These are phyloP conservation scores for Neosilurus mollespiculum DNA, from an alignment of 2,797 vertebrate genomes.

Conservation along the genomic window DNA sequence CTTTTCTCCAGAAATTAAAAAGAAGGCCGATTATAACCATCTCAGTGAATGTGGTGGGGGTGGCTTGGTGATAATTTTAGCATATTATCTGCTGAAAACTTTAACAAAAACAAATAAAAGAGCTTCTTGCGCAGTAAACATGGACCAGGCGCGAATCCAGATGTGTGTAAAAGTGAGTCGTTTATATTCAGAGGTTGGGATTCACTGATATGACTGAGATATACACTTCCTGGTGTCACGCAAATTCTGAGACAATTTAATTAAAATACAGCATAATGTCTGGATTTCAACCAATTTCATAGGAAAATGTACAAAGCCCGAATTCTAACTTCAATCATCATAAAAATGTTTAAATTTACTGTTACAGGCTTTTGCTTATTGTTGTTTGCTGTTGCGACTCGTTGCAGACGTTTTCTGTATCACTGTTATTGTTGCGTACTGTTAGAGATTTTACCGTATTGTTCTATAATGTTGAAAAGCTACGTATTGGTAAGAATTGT, in stretches of 20 bases:
- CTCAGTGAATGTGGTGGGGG: neutral
- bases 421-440: too few relatives aligned
- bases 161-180: neutral
- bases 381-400: too few relatives aligned
- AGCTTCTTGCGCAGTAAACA: neutral
- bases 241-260: neutral
- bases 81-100: neutral
- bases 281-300: neutral
- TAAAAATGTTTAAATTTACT: neutral
- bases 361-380: too few relatives aligned
- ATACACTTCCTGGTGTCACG: neutral
- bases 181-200: neutral
- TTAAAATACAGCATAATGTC: neutral
- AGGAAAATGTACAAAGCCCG: neutral
- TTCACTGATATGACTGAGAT: neutral
- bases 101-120: neutral
- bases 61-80: neutral
- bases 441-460: too few relatives aligned
- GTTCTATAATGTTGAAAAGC: too few relatives aligned
- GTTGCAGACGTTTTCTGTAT: too few relatives aligned
- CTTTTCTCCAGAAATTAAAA: neutral
- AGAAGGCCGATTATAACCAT: neutral
- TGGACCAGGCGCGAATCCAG: neutral
- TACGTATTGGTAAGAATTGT: too few relatives aligned
- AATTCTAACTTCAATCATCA: neutral